Base-by-base conservation (phyloP, 2,797 vertebrate species). In the Limnodromus scolopaceus region DNA sequence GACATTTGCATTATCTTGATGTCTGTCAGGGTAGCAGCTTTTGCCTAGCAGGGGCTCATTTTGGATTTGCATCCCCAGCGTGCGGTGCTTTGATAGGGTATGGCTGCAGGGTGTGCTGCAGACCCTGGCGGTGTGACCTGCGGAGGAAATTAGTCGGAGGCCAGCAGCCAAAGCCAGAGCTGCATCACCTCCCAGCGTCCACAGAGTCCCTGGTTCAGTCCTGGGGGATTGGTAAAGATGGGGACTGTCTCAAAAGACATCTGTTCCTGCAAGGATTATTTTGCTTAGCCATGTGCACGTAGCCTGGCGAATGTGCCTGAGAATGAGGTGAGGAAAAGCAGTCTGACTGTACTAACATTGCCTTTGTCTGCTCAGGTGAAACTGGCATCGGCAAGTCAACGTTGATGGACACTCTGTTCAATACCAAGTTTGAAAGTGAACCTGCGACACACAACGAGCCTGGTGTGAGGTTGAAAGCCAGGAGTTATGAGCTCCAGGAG, bases 381-480 rank as follows among this genome's bases (percentile, higher is more conserved):
- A 98, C 98, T 0, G 98, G 98, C 87, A 98, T 98, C 2, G 98
- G 98, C 74, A 98, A 98, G 87, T 98, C 98, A 1, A 98, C 98
- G 0, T 71, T 98, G 96, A 98, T 98, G 98, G 98, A 98, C 95
- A 98, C 98, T 9, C 97, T 98, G 86, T 98, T 98, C 97, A 98
- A 98, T 65, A 98, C 98, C 17, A 98, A 98, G 92, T 98, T 98
- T 64, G 98, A 98, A 97, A 97, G 98, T 5, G 98, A 98, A 61
- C 98, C 98, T 7, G 98, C 98, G 1, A 98, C 98, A 32, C 98
- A 98, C 97, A 98, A 98, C 1, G 98, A 98, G 92, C 98, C 98
- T 2, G 98, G 98, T 0, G 98, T 98, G 27, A 94, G 98, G 65
- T 98, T 98, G 97, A 98, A 98, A 98, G 98, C 98, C 24, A 96